Evolutionary conservation across 1,140 invertebrate species (phyloP), one percentile per base, ranked within the genome.

Genomic region (Lepidurus packardi): DNA sequence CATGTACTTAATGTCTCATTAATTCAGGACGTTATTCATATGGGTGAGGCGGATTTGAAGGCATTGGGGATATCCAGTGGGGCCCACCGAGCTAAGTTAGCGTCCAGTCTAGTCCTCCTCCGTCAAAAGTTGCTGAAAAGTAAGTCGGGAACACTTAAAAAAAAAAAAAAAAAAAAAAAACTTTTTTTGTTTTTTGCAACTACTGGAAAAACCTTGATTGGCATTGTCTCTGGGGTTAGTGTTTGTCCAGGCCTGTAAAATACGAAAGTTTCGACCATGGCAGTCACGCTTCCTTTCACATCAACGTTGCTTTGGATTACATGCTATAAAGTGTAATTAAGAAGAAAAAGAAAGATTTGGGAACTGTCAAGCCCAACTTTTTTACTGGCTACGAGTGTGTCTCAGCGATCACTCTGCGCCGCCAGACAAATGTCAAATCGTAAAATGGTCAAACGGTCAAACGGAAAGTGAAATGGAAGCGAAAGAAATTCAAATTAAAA

Each of bases 21-120:
- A 21, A 74, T 79, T 34, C 80, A 88, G 87, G 86, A 90, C 79
- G 83, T 91, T 24, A 83, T 91, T 41, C 85, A 88, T 45, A 84
- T 89, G 21, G 85, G 85, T 8, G 90, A 91, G 81, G 84, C 85
- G 3, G 89, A 90, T 78, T 84, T 91, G 3, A 89, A 88, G 81
- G 84, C 88, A 41, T 81, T 90, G 45, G 90, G 90, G 1, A 85
- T 91, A 11, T 89, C 88, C 74, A 89, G 88, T 82, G 85, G 88
- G 0, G 87, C 87, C 11, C 90, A 91, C 82, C 83, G 90, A 47
- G 89, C 90, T 7, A 86, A 87, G 80, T 88, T 91, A 73, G 86
- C 90, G 13, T 88, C 89, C 53, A 91, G 89, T 83, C 83, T 92
- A n/a, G 84, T 89, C 2, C 86, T 88, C 6, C 85, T 91, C 1